These are phyloP conservation scores for Odocoileus hemionus DNA, from an alignment of 2,113 vertebrate genomes.

Conservation along the genomic window DNA sequence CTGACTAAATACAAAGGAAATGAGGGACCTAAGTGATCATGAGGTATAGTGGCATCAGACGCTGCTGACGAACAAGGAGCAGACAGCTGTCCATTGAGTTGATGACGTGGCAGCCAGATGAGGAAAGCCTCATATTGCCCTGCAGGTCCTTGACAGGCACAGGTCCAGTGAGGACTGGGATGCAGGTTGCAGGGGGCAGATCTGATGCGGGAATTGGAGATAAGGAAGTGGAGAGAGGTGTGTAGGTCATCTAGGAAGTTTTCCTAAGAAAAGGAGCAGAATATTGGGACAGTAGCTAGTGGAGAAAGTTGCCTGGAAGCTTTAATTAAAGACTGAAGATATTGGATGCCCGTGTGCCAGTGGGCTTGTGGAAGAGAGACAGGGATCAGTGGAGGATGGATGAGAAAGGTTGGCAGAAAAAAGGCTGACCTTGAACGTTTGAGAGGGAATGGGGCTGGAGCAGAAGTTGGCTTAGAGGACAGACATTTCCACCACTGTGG, in stretches of 20 bases:
- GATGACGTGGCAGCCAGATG: accelerated
- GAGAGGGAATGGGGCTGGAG: neutral
- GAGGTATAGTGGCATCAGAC: too few relatives aligned
- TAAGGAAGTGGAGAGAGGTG: neutral
- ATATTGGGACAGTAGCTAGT: neutral
- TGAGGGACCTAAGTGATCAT: neutral
- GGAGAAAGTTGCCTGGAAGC: neutral
- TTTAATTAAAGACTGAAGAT: neutral
- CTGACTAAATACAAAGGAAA: neutral
- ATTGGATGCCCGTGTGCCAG: neutral
- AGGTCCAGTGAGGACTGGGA: neutral
- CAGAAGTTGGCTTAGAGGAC: neutral
- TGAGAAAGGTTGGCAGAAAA: neutral
- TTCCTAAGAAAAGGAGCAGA: neutral
- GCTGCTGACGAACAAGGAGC: neutral
- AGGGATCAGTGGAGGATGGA: accelerated
- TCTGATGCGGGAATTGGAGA: neutral
- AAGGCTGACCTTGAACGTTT: neutral
- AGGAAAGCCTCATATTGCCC: neutral
- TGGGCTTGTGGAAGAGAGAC: neutral
- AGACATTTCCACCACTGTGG: neutral
- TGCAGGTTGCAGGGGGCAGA: neutral
- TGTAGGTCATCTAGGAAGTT: neutral
- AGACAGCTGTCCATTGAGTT: neutral
- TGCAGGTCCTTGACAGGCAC: neutral